Base-by-base conservation (phyloP, 1,140 invertebrate species). In the Chrysoperla carnea region DNA sequence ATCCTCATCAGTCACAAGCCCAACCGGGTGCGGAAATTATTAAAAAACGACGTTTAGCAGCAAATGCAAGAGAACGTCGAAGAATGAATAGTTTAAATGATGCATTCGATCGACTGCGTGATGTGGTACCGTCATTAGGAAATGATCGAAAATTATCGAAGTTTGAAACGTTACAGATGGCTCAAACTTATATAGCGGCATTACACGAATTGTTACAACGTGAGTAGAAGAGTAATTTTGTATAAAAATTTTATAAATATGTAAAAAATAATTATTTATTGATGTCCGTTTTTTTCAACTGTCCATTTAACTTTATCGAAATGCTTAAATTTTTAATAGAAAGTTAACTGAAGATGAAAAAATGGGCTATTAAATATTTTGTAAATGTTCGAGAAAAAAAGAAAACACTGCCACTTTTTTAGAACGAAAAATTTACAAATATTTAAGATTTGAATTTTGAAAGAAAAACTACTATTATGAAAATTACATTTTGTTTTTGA, bases 101-200 rank as follows among this genome's bases (percentile, higher is more conserved):
- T 35, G 81, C 81, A 2, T 85, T 84, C 54, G 81, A 85, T 51
- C 67, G 73, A 49, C 55, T 85, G 6, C 65, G 82, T 27, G 76
- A 78, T 48, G 81, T 84, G 11, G 76, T 86, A 11, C 83, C 82
- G 0, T 75, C 71, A 40, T 62, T 82, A 11, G 78, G 76, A 2
- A 76, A 76, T 42, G 78, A 84, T 53, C 66, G 77, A 49, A 81
- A 83, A 56, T 62, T 85, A 3, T 83, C 78, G 42, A 86, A 87
- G 58, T 85, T 79, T 55, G 83, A 86, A 57, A 84, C 82, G 1
- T 55, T 86, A 23, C 81, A 84, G 62, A 83, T 85, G 81, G 83
- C 83, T 0, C 81, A 85, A 50, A 81, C 72, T 4, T 85, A 86
- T 57, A 86, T 86, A 36, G 63, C 69, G 1, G 78, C 78, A 0